Percentiles rank a stretch among this genome's conserved stretches.
phyloP scores from a whole-genome alignment of 2,797 vertebrate species.

The Gymnopithys bicolor region DNA sequence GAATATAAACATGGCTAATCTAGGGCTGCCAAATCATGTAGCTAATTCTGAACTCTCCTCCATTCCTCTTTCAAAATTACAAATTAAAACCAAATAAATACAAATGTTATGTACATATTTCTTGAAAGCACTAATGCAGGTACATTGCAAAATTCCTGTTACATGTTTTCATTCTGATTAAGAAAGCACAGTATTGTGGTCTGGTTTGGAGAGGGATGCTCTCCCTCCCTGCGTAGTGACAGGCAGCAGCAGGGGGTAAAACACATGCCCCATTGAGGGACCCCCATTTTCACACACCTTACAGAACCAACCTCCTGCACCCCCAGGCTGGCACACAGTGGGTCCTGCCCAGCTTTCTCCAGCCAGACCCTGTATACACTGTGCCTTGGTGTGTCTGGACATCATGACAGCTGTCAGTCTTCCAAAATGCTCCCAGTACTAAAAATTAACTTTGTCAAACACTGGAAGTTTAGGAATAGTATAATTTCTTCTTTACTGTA shows the following conservation, averaged over 20 bases:
- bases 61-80: background rate
- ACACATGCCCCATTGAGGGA: accelerated
- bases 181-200: background rate
- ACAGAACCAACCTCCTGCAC: background rate
- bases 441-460: background rate
- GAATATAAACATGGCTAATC: background rate
- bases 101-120: background rate
- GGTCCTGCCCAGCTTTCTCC: background rate
- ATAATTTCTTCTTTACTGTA: accelerated
- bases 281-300: background rate
- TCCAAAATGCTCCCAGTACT: background rate
- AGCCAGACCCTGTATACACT: background rate
- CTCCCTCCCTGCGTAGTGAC: accelerated
- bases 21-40: background rate
- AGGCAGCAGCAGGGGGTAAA: accelerated
- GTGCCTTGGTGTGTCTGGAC: background rate
- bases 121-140: background rate
- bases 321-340: background rate
- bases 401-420: background rate
- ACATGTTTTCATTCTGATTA: background rate
- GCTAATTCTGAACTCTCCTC: background rate
- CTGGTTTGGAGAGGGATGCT: background rate
- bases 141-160: background rate
- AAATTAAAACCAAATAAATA: background rate
- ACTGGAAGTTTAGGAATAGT: background rate